These are phyloP conservation scores for Carassius carassius DNA, from an alignment of 2,113 vertebrate genomes.

Conservation along the genomic window DNA sequence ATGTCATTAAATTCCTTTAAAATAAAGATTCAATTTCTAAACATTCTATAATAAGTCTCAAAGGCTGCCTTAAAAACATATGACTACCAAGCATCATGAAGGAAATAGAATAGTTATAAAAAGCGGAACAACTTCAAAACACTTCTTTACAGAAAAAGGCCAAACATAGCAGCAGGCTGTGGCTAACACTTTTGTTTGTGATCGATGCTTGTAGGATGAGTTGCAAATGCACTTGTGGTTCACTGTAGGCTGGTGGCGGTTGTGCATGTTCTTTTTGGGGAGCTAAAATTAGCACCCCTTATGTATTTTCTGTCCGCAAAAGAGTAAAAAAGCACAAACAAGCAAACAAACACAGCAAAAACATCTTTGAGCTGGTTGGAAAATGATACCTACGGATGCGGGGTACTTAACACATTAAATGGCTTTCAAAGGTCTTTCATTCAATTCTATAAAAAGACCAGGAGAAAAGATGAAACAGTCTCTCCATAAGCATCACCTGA, in stretches of 20 bases:
- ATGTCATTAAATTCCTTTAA: not conserved
- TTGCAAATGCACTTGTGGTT: constrained; percentile 20
- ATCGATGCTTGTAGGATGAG: constrained; percentile 16
- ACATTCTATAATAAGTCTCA: not conserved
- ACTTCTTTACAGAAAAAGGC: constrained; percentile 3
- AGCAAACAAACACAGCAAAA: constrained; percentile 14
- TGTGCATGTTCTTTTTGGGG: constrained; percentile 13
- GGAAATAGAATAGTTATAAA: not conserved
- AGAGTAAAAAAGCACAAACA: constrained; percentile 27
- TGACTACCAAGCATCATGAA: not conserved
- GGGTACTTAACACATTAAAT: not conserved
- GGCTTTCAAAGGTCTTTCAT: not conserved
- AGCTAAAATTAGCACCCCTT: constrained; percentile 36
- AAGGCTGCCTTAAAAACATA: not conserved
- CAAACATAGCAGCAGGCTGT: not conserved
- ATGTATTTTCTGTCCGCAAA: constrained; percentile 42
- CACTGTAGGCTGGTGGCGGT: constrained; percentile 16
- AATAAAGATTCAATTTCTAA: not conserved
- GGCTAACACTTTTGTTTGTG: constrained; percentile 16
- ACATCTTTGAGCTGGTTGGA: constrained; percentile 29
- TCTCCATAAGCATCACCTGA: not conserved
- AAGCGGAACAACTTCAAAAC: not conserved
- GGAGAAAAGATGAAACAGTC: not conserved
- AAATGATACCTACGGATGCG: not conserved
- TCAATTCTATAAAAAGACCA: constrained; percentile 9